phyloP scores from a whole-genome alignment of 2,888 invertebrate species.

The Eurytoma californica region DNA sequence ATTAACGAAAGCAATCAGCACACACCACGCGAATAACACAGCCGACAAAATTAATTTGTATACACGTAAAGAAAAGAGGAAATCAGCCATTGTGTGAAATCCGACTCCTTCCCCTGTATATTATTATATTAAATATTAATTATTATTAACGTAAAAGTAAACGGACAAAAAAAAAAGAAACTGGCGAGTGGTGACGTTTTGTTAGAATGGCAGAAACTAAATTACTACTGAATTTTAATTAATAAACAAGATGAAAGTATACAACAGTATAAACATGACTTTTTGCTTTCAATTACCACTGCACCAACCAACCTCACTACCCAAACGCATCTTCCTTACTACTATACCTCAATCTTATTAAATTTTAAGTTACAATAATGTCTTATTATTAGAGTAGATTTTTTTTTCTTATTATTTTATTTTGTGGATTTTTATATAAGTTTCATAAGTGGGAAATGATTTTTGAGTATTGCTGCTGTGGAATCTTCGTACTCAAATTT shows the following conservation, averaged over 20 bases:
- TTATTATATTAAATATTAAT: slow-evolving; percentile 73
- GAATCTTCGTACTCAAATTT: slow-evolving; percentile 14
- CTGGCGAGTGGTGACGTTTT: slow-evolving; percentile 69
- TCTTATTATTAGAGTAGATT: background rate
- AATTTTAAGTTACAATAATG: too few species aligned
- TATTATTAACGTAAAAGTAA: slow-evolving; percentile 71
- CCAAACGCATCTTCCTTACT: slow-evolving; percentile 9
- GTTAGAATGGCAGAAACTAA: slow-evolving; percentile 74
- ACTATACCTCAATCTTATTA: background rate
- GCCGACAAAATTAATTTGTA: slow-evolving; percentile 49
- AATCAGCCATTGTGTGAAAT: slow-evolving; percentile 52
- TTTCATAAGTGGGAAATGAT: slow-evolving; percentile 6
- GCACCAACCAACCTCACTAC: background rate
- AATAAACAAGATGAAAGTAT: slow-evolving; percentile 76
- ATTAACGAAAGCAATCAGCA: slow-evolving; percentile 38
- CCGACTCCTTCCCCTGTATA: slow-evolving; percentile 68
- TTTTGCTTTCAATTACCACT: slow-evolving; percentile 53
- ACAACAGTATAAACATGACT: slow-evolving; percentile 63
- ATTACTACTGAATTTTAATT: slow-evolving; percentile 75
- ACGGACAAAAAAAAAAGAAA: slow-evolving; percentile 59
- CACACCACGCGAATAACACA: slow-evolving; percentile 34
- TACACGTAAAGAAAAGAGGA: slow-evolving; percentile 52
- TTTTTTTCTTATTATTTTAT: background rate
- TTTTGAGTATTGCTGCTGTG: background rate
- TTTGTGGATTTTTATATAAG: background rate